Base-by-base conservation (phyloP, 2,113 vertebrate genomes). In the Seriola dumerili region DNA sequence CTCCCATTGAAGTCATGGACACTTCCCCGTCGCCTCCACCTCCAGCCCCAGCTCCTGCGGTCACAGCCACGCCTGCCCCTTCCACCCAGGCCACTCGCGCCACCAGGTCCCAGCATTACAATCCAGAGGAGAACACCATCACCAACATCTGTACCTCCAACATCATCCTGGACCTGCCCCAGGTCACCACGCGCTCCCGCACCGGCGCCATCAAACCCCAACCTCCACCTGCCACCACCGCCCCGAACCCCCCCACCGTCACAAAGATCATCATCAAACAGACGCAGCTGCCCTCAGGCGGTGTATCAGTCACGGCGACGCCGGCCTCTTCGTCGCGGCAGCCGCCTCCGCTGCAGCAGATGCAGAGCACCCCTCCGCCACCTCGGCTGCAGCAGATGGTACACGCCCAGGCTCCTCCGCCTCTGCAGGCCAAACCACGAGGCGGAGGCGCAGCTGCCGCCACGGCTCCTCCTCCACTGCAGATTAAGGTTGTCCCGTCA, bases 181-280 rank as follows among this genome's bases (percentile, higher is more conserved):
- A 94, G 72, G 95, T 96, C 72, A 94, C 94, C 72, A 95, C 95
- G 0, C 94, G 95, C 62, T 96, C 95, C 0, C 91, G 92, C 55
- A 95, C 95, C 0, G 93, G 94, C 1, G 94, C 95, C 46, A 93
- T 86, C 85, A 95, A 95, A 67, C 91, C 93, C 14, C 88, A 93
- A 8, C 89, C 92, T 3, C 63, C 90, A 0, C 78, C 94, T 0
- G 7, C 87, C 44, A 23, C 95, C 25, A 40, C 92, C 23, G 9
- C 86, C 4, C 93, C 76, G 0, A 91, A 74, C 88, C 85, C 83
- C 42, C 90, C 94, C 83, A 48, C 91, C 8, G 95, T 97, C 88
- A 94, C 96, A 57, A 98, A 98, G 86, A 96, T 98, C 87, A 95
- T 97, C 89, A 96, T 97, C 85, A 97, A 96, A 86, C 96, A 96